Base-by-base conservation (phyloP, 2,797 vertebrate genomes). In the Pseudochaenichthys georgianus region DNA sequence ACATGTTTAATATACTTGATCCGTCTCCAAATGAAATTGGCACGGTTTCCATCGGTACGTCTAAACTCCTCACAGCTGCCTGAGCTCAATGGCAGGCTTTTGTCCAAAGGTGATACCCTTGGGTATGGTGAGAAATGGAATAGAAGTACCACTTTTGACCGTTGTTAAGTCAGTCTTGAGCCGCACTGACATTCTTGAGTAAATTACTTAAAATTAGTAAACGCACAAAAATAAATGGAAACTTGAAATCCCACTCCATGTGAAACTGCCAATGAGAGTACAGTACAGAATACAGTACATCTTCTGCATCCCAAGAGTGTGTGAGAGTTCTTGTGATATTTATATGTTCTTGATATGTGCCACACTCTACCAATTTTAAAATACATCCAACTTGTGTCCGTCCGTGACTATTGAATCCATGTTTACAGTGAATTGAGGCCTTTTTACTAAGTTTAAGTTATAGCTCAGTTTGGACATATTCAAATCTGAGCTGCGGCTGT, bases 71-170 rank as follows among this genome's bases (percentile, higher is more conserved):
- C 41, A 63, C 58, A 67, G 73, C 66, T 72, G 51, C 53, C 6
- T 52, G n/a, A 60, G 47, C 54, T 81, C 70, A 65, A 16, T 61
- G 67, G 73, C 70, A 73, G 61, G 50, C 41, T 34, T 51, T 69
- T 13, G 12, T 64, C 50, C 45, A 58, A 23, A 13, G 10, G 21
- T 55, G 47, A 17, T 63, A 60, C 46, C 28, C 1, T 3, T 60
- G 45, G 23, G 45, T 21, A 58, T 13, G 2, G 21, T 19, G 51
- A 72, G 61, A 3, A 77, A 52, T 47, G 48, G 53, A 57, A 13
- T 9, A 3, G 3, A 34, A 31, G 15, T 63, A 38, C 34, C 55
- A 16, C 54, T 43, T 67, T 71, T 60, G 60, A 50, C 10, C 45
- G 65, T 69, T 50, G 8, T 6, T 11, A 61, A 0, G 31, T 51